Base-by-base conservation (phyloP, 1,140 invertebrate species). In the Chrysoperla carnea region DNA sequence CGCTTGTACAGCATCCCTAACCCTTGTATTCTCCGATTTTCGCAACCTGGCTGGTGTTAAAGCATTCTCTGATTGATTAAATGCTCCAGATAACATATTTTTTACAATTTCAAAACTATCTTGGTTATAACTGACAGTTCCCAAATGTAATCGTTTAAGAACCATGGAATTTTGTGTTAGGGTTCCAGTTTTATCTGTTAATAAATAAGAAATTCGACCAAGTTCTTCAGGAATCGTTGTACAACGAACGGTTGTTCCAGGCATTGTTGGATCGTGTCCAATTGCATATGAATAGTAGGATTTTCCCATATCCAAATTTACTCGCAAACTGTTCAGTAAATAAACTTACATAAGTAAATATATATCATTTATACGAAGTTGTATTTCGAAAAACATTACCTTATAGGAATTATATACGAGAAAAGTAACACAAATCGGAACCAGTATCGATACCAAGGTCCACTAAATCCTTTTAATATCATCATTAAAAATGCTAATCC, bases 81-180 rank as follows among this genome's bases (percentile, higher is more conserved):
- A 33, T 12, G 31, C 8, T 11, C n/a, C n/a, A 2, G 31, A 9
- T 12, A 33, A 33, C n/a, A 33, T 11, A 11, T 9, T 33, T 33
- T 33, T 33, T 4, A 33, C 31, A 9, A 11, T 33, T 59, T 88
- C 76, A 66, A 94, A 93, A 17, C 84, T 84, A 52, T 92, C 86
- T 39, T 78, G 72, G 29, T 82, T 76, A 60, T 87, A 95, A 23
- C 85, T 79, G 2, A 84, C 84, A 37, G 86, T 90, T 5, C 89
- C 91, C 1, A 96, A 60, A 60, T 95, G 91, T 5, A 98, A 66
- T 52, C 88, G 85, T 56, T 94, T 94, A 54, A 97, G 92, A 3
- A 94, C 81, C 96, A 99, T 99, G 58, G 94, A 92, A 65, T 99
- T 99, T 62, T 96, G 91, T 0, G 96, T 99, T 5, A 99, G 66